phyloP scores from a whole-genome alignment of 2,797 vertebrate genomes.

The Danio aesculapii region DNA sequence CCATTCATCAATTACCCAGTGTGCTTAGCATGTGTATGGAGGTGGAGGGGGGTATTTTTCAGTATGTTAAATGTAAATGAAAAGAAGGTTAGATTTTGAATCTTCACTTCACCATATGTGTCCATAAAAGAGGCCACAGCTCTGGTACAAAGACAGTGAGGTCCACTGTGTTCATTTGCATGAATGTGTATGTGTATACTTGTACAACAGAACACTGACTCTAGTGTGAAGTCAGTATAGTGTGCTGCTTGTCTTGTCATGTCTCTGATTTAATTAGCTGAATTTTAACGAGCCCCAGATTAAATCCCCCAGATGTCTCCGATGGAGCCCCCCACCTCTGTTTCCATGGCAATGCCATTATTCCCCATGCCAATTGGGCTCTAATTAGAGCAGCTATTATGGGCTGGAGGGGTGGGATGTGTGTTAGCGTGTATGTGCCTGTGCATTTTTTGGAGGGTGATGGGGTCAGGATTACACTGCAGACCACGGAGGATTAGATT shows the following conservation, averaged over 20 bases:
- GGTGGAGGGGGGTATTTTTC: slow-evolving; percentile 39
- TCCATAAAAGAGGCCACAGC: slow-evolving; percentile 22
- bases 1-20: slow-evolving; percentile 75
- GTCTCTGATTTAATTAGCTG: slow-evolving; percentile 85
- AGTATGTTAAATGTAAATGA: slow-evolving; percentile 52
- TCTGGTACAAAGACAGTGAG: slow-evolving; percentile 23
- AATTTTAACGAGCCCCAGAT: slow-evolving; percentile 85
- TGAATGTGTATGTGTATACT: slow-evolving; percentile 45
- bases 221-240: slow-evolving; percentile 64
- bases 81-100: slow-evolving; percentile 31
- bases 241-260: slow-evolving; percentile 72
- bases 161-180: slow-evolving; percentile 27
- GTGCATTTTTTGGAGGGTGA: slow-evolving; percentile 58
- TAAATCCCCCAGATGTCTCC: slow-evolving; percentile 85
- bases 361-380: slow-evolving; percentile 81
- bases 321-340: slow-evolving; percentile 73
- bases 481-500: slow-evolving; percentile 49
- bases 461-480: slow-evolving; percentile 59
- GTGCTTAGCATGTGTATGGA: slow-evolving; percentile 34
- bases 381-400: slow-evolving; percentile 89
- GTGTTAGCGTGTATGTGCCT: slow-evolving; percentile 57
- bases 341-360: slow-evolving; percentile 82
- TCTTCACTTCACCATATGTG: slow-evolving; percentile 13
- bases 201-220: slow-evolving; percentile 61
- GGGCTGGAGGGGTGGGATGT: slow-evolving; percentile 79